Evolutionary conservation across 2,113 vertebrate species (phyloP), one percentile per base, ranked within the genome.

Genomic region (Hippocampus comes): DNA sequence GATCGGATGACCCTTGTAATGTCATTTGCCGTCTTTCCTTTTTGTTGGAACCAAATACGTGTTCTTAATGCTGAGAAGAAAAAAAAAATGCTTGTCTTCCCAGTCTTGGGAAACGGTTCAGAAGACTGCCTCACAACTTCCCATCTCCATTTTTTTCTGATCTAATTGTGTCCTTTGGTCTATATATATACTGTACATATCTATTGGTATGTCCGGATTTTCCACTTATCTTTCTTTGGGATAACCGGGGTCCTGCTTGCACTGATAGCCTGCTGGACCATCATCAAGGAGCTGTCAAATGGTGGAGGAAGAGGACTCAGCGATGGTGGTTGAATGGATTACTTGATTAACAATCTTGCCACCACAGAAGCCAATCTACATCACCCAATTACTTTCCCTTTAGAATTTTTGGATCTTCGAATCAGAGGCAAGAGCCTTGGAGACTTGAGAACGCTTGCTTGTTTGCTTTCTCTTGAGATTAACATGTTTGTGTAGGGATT

Each of bases 201-300:
- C 82, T 68, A 61, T 80, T 74, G 43, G 56, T 77, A 70, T 46
- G 71, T 80, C 63, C 57, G 79, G 71, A 81, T 77, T 86, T 70
- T 76, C 65, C 76, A 78, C 73, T 68, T 43, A 70, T 63, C 76
- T 71, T 79, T 76, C 76, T 61, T 60, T 59, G 64, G 75, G 82
- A 88, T 87, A 89, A 86, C 66, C 70, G 78, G 70, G 67, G 71
- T 78, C 83, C 83, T 77, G 82, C 72, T 72, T 65, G n/a, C 76
- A 74, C 80, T 82, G 83, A 89, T 83, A 82, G 81, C 70, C 75
- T 80, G 63, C 80, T 72, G 72, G 63, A 88, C 79, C 76, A 76
- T 78, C 76, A 79, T 79, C 77, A 5, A 76, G 46, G 71, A 18
- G n/a, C 61, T 57, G 9, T 77, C 49, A 75, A 65, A 61, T 51